Conservation (phyloP, 2,888 invertebrate genomes). For the Dichetophora obliterata region DNA sequence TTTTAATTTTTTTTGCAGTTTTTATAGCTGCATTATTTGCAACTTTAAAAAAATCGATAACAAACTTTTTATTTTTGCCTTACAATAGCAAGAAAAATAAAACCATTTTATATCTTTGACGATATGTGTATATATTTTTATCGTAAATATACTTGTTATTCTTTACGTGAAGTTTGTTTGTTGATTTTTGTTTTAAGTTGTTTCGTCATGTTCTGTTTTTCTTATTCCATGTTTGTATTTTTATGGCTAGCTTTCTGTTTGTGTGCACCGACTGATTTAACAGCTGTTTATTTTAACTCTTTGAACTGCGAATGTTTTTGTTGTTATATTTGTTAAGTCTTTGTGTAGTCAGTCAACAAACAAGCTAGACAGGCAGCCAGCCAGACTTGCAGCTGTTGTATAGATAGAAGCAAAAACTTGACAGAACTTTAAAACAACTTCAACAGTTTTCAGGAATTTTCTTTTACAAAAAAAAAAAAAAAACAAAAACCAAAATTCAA, state of each 20-base stretch:
- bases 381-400: too few relatives aligned
- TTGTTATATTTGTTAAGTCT: not conserved
- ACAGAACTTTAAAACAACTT: too few relatives aligned
- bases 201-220: not conserved
- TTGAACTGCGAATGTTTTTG: not conserved
- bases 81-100: too few relatives aligned
- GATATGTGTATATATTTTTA: not conserved
- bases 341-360: slow-evolving; percentile 1
- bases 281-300: slow-evolving; percentile 20
- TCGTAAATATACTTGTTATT: not conserved
- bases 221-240: not conserved
- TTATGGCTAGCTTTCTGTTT: not conserved
- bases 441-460: too few relatives aligned
- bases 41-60: slow-evolving; percentile 5
- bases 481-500: too few relatives aligned
- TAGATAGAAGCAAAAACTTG: too few relatives aligned
- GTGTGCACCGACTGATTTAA: not conserved
- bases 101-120: not conserved
- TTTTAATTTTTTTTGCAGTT: too few relatives aligned
- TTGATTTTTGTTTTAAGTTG: not conserved
- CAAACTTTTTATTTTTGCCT: too few relatives aligned
- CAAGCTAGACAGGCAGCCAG: too few relatives aligned
- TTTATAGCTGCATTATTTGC: slow-evolving; percentile 17
- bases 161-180: not conserved
- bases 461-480: too few relatives aligned